Evolutionary conservation across 2,797 vertebrate genomes (phyloP), one percentile per base, ranked within the genome.

Genomic region (Phrynocephalus vlangalii): DNA sequence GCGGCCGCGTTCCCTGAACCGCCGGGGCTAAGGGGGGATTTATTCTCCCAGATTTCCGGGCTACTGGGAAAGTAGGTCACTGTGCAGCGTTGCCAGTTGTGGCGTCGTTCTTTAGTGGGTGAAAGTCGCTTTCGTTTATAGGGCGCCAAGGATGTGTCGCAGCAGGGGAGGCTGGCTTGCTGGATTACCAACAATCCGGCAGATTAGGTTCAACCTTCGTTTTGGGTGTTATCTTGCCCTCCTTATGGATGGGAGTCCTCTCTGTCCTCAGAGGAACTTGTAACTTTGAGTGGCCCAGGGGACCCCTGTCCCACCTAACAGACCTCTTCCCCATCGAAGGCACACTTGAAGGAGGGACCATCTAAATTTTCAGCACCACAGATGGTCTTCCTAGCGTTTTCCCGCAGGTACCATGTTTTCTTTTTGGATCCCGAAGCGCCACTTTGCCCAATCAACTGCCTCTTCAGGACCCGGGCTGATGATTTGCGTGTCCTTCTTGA

Each of bases 61-160:
- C 94, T 90, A 94, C 93, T 93, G 93, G 88, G 88, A 97, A 98
- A 97, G 93, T 97, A 97, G 96, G 96, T 96, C 96, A 96, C 95
- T 96, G 94, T 92, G 88, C 33, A 85, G 56, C 71, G 90, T 85
- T 93, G 87, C 90, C 90, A 90, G 82, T 93, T 93, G 86, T 94
- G 91, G 90, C 83, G 90, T 93, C 94, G 88, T 94, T 94, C 56
- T 50, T 90, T 89, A 90, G 93, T 93, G 28, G 85, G 88, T 91
- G 94, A 95, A 96, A 95, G 68, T 95, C 92, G 88, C 91, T 96
- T 97, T 96, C 96, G 90, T 95, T 95, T 97, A 13, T 76, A 3
- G 0, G 2, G 86, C 75, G 71, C 63, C 0, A n/a, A 3, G 70
- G 1, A 48, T 2, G 1, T 77, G 90, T 20, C 63, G 0, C 60